Evolutionary conservation across 2,888 invertebrate species (phyloP), one percentile per base, ranked within the genome.

Genomic region (Alloscopus bannaensis): DNA sequence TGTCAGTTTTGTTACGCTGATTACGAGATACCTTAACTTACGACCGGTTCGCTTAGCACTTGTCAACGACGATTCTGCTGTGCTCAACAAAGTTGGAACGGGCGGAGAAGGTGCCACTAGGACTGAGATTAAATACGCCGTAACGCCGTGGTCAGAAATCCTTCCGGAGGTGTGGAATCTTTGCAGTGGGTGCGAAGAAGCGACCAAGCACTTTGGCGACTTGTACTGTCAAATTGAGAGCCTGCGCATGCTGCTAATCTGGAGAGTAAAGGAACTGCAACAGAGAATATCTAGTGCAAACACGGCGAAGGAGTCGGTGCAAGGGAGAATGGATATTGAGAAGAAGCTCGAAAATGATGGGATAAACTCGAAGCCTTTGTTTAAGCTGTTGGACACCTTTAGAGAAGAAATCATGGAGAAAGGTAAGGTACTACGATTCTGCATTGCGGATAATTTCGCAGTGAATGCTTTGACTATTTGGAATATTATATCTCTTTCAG

Each of bases 241-340:
- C n/a, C 8, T 45, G 0, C n/a, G 50, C 11, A 47, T 47, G 29
- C 65, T 31, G 29, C 24, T 65, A 4, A 18, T 20, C 11, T 6
- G 28, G 8, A 64, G 40, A 8, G 4, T 65, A 1, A 28, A 65
- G 4, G 65, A 45, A 0, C 22, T 65, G 26, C 47, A 45, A 11
- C n/a, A 65, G 45, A 47, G 3, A 3, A 47, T 65, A 4, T 20
- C 45, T 18, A 47, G 45, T 11, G 22, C 65, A 4, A 31, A 65
- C 8, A 26, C 26, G 6, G 47, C 45, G 0, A 47, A 1, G 1
- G 50, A 1, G 3, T 65, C 13, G 22, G 3, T 2, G 1, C 20
- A 26, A 8, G 65, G 20, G 0, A 65, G n/a, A 45, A 20, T 1
- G 1, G 8, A 29, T 13, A 11, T 65, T 13, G 1, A 22, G 22